phyloP scores from a whole-genome alignment of 2,113 vertebrate genomes.

The Zosterops hypoxanthus region DNA sequence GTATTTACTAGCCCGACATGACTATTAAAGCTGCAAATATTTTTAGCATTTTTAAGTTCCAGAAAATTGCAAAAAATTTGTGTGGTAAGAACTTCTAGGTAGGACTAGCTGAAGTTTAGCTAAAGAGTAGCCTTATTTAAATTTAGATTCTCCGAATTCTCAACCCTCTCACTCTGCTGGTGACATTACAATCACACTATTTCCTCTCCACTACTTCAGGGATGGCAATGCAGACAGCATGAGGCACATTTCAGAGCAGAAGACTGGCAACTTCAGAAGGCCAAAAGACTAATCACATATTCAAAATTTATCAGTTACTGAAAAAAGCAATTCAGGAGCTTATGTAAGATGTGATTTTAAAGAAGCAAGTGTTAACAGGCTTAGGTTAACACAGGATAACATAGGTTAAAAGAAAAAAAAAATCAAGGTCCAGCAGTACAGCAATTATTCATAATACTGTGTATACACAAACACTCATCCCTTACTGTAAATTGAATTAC shows the following conservation, averaged over 20 bases:
- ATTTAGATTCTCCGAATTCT: not conserved
- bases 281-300: not conserved
- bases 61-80: not conserved
- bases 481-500: not conserved
- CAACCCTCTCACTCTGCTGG: not conserved
- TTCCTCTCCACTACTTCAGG: not conserved
- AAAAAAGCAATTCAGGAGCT: not conserved
- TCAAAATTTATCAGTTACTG: not conserved
- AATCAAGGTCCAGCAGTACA: not conserved
- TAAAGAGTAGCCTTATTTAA: not conserved
- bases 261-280: not conserved
- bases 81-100: not conserved
- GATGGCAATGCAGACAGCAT: not conserved
- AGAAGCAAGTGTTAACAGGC: not conserved
- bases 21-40: not conserved
- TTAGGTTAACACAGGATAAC: not conserved
- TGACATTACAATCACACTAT: not conserved
- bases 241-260: not conserved
- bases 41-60: not conserved
- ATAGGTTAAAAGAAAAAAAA: not conserved
- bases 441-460: not conserved
- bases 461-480: not conserved
- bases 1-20: not conserved
- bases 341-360: not conserved
- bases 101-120: not conserved